Percentiles rank a stretch among this genome's conserved stretches.
phyloP scores from a whole-genome alignment of 2,113 vertebrate genomes.

The Bambusicola thoracicus region DNA sequence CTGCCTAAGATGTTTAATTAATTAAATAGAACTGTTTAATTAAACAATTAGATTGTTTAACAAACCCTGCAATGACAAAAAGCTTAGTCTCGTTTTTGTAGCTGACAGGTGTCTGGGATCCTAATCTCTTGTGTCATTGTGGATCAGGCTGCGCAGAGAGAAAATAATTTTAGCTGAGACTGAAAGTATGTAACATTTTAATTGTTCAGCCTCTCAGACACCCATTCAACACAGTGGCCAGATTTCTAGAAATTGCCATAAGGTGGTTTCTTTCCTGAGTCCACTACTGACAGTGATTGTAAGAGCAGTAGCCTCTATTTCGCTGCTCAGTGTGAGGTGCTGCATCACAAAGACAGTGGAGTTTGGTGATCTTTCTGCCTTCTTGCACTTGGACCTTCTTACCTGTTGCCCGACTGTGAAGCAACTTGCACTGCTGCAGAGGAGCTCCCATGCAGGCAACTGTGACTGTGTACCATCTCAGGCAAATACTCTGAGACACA shows the following conservation, averaged over 20 bases:
- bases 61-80: background rate
- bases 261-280: background rate
- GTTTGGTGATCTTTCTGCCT: background rate
- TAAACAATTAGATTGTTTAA: background rate
- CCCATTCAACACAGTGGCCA: background rate
- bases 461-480: no score
- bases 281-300: background rate
- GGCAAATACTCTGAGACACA: background rate
- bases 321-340: background rate
- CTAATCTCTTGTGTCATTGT: background rate
- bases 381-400: background rate
- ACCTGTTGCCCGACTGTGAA: background rate
- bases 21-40: background rate
- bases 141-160: background rate
- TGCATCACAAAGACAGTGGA: background rate
- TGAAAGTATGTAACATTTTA: background rate
- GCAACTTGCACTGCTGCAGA: background rate
- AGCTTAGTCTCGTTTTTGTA: background rate
- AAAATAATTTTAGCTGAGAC: background rate
- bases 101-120: background rate
- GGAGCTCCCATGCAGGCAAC: background rate
- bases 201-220: no score
- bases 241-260: background rate
- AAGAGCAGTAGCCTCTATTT: background rate
- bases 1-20: background rate